Base-by-base conservation (phyloP, 2,113 vertebrate species). In the Spilogale gracilis region DNA sequence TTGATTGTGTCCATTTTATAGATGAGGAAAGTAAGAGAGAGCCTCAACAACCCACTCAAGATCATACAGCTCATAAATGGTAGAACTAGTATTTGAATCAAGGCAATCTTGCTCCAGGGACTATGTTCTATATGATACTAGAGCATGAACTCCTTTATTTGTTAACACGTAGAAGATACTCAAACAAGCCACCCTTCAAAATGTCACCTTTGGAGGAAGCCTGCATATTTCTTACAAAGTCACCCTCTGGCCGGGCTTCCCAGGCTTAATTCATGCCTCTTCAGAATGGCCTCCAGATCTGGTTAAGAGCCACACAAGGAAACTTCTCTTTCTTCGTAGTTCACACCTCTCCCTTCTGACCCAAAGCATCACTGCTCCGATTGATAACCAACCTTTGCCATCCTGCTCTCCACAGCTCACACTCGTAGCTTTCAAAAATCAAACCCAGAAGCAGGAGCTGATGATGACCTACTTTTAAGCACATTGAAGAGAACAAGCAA, bases 361-460 rank as follows among this genome's bases (percentile, higher is more conserved):
- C 21, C 61, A 45, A 84, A 88, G 56, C n/a, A 92, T 20, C 61
- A 86, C 43, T 1, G 56, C 25, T 25, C 45, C 67, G 60, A 45
- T 2, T 45, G 14, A 84, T 61, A 58, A 48, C 48, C 63, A 8
- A 56, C 38, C 13, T 50, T 14, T 65, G 60, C 56, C 32, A 76
- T 38, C 20, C 61, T 81, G 65, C 71, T 90, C 91, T 48, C 50
- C n/a, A 81, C 45, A 48, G 56, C 48, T 84, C 54, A 65, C 11
- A 73, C 13, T 54, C 76, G 79, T 56, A 17, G 2, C 43, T 92
- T 95, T 90, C 87, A 96, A 79, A 96, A 91, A 61, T 65, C 63
- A 94, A 95, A 65, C 17, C 54, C 67, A 90, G 43, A 73, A 89
- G 52, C 61, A 78, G 43, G 76, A 91, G 60, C 27, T 73, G 21